phyloP scores from a whole-genome alignment of 2,888 invertebrate species.

The Lingula anatina region DNA sequence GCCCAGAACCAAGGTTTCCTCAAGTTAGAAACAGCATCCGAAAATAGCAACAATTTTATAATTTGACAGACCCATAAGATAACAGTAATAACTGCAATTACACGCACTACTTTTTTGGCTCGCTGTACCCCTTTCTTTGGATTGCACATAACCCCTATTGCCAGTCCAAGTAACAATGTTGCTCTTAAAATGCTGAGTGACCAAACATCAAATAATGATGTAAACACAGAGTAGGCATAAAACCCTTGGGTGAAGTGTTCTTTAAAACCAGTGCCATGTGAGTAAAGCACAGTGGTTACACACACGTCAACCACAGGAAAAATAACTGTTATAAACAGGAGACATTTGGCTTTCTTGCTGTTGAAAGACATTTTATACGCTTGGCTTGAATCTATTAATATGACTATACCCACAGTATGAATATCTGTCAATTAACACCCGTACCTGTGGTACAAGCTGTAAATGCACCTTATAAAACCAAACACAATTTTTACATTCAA shows the following conservation, averaged over 20 bases:
- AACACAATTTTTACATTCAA: no score
- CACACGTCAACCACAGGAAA: slow-evolving; percentile 13
- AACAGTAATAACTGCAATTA: slow-evolving; percentile 8
- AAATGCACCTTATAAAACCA: no score
- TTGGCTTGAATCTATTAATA: no score
- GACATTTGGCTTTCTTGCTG: no score
- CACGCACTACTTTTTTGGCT: slow-evolving; percentile 9
- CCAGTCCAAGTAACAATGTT: slow-evolving; percentile 17
- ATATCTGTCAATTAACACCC: no score
- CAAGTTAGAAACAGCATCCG: slow-evolving; percentile 16
- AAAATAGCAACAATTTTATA: slow-evolving; percentile 22
- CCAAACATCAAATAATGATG: slow-evolving; percentile 30
- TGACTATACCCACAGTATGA: no score
- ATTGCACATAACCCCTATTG: slow-evolving; percentile 16
- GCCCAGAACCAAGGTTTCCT: slow-evolving; percentile 24
- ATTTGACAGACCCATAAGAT: slow-evolving; percentile 19
- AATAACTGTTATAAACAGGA: no score
- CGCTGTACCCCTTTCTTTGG: slow-evolving; percentile 12
- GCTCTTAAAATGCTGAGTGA: slow-evolving; percentile 16
- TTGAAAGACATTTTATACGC: no score
- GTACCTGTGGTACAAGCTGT: no score
- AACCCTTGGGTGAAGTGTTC: slow-evolving; percentile 13
- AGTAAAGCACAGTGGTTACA: slow-evolving; percentile 17
- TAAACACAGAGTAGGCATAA: slow-evolving; percentile 12
- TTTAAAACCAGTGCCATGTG: slow-evolving; percentile 18